Evolutionary conservation across 1,140 invertebrate genomes (phyloP).

Genomic region (Aphidius gifuensis): DNA sequence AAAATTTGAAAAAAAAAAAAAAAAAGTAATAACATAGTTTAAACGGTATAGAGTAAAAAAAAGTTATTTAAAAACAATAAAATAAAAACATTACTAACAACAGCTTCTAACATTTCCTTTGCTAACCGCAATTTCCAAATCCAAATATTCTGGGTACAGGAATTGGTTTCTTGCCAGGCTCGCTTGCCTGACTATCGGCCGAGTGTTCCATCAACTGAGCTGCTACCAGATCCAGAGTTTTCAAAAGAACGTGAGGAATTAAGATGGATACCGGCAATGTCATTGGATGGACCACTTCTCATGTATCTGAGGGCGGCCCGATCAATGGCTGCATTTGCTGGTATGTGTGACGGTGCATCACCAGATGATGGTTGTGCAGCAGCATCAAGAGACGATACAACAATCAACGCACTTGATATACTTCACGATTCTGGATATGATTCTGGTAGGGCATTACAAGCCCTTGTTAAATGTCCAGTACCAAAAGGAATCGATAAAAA

Average conservation of each 20-base stretch:
- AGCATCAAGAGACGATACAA: conserved; percentile 94
- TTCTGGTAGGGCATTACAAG: conserved; percentile 91
- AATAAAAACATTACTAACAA: conserved; percentile 13
- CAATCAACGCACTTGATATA: conserved; percentile 94
- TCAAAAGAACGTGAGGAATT: conserved; percentile 80
- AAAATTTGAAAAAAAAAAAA: too few relatives aligned
- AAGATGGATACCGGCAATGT: conserved; percentile 87
- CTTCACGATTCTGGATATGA: conserved; percentile 94
- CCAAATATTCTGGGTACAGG: conserved; percentile 52
- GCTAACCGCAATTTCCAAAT: conserved; percentile 49
- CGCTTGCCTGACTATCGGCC: conserved; percentile 77
- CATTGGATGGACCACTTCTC: conserved; percentile 89
- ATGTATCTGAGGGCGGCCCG: conserved; percentile 96
- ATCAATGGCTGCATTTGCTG: conserved; percentile 92
- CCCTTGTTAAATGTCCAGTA: conserved; percentile 93
- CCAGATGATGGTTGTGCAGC: conserved; percentile 95
- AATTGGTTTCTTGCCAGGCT: conserved; percentile 64
- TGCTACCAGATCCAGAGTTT: conserved; percentile 71
- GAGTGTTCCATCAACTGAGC: conserved; percentile 64
- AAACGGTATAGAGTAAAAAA: too few relatives aligned
- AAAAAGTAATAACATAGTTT: neutral
- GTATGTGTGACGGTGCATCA: conserved; percentile 97
- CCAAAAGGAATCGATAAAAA: conserved; percentile 96
- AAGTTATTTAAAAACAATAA: neutral
- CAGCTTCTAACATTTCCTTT: conserved; percentile 23